Base-by-base conservation (phyloP, 2,113 vertebrate species). In the Mustela lutreola region DNA sequence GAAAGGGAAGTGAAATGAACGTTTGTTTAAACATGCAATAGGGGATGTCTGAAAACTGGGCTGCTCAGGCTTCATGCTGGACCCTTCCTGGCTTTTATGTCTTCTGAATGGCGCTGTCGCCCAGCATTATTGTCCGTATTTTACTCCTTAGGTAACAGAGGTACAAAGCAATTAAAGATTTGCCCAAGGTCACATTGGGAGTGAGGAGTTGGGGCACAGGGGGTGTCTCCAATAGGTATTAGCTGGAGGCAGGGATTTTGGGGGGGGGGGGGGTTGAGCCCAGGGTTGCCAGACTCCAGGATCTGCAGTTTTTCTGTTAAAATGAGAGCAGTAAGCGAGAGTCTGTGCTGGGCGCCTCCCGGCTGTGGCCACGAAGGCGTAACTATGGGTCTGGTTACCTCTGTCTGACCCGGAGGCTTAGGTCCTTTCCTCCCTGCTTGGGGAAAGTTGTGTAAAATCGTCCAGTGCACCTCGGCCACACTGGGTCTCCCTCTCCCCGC, bases 51-150 rank as follows among this genome's bases (percentile, higher is more conserved):
- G 65, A 71, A 33, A 56, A 94, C 75, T 31, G 24, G 19, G 6
- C 21, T 93, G 26, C 36, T 9, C 53, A 19, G 58, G 19, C 26
- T 48, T 63, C 71, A 31, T 75, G 45, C 16, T 48, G 67, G 71
- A 89, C 14, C 11, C 56, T 87, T 82, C 26, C 31, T 48, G 84
- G 45, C 15, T 94, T 94, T 96, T 89, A 39, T 84, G 89, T 96
- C 33, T 81, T 80, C 45, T 62, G 50, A 89, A 36, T 3, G 16
- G 11, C 33, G 83, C 60, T 21, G 11, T 48, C 31, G 33, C 10
- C n/a, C 24, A 63, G 28, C 16, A 14, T 24, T 50, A 58, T 7
- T 15, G 31, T 56, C 18, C 7, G 19, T 36, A 89, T 42, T 82
- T 88, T 53, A 36, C 19, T 22, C 2, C 18, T 31, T 63, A 91